Evolutionary conservation across 1,140 invertebrate species (phyloP).

Genomic region (Drosophila pectinifera): DNA sequence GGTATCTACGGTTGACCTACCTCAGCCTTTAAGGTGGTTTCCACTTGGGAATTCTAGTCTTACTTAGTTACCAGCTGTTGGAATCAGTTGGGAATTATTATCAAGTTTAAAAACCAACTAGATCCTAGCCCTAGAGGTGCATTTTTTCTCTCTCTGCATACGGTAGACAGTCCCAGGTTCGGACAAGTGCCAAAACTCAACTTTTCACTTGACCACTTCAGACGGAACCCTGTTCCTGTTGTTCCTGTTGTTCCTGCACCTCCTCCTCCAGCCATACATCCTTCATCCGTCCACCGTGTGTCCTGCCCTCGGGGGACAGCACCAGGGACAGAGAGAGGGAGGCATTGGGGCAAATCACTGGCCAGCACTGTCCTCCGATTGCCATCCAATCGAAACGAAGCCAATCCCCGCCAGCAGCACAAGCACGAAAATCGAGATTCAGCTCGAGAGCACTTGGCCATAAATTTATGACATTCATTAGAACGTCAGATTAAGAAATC

Average conservation of each 20-base stretch:
- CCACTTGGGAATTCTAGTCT: no score
- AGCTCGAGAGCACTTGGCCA: slow-evolving; percentile 62
- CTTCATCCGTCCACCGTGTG: not conserved
- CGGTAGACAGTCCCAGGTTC: slow-evolving; percentile 10
- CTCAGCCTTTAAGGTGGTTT: no score
- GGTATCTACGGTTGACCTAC: no score
- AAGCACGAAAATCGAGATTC: slow-evolving; percentile 10
- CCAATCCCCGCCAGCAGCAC: slow-evolving; percentile 50
- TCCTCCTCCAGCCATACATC: slow-evolving; percentile 2
- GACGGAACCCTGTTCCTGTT: slow-evolving; percentile 26
- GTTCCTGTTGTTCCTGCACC: slow-evolving; percentile 7
- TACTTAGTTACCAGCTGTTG: no score
- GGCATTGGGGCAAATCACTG: slow-evolving; percentile 68
- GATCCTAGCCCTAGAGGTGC: not conserved
- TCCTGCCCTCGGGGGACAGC: slow-evolving; percentile 30
- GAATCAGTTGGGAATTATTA: no score
- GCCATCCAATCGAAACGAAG: slow-evolving; percentile 53
- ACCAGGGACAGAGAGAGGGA: slow-evolving; percentile 3
- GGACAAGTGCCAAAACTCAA: slow-evolving; percentile 77
- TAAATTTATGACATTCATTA: slow-evolving; percentile 85
- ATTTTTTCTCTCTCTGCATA: slow-evolving; percentile 5
- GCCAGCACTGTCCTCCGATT: slow-evolving; percentile 32
- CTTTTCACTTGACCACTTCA: slow-evolving; percentile 82
- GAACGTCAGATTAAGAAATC: slow-evolving; percentile 84
- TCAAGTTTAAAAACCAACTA: not conserved